Conservation (phyloP, 2,797 vertebrate genomes). For the Scolopax rusticola region DNA sequence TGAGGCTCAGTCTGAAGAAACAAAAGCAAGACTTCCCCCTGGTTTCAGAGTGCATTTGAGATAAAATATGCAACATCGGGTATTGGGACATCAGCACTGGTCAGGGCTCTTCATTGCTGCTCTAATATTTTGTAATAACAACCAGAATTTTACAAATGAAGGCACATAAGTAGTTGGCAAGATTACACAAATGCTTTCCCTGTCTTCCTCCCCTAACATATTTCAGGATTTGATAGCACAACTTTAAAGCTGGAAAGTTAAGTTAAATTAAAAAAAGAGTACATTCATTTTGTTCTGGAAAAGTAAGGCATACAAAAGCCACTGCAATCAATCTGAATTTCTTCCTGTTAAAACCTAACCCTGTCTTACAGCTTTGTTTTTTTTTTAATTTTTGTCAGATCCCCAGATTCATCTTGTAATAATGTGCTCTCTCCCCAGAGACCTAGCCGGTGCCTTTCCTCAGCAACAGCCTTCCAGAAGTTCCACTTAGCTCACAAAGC, state of each 20-base stretch:
- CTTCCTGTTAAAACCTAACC: constrained; percentile 26
- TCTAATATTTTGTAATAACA: background rate
- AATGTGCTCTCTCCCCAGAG: constrained; percentile 35
- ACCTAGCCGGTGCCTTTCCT: constrained; percentile 26
- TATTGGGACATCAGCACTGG: background rate
- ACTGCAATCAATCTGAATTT: constrained; percentile 14
- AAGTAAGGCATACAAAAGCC: background rate
- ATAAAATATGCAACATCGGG: background rate
- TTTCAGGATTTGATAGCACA: background rate
- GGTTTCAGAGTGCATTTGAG: background rate
- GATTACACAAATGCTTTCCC: background rate
- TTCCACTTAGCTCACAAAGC: constrained; percentile 61
- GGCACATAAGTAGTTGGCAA: background rate
- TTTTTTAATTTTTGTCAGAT: constrained; percentile 48
- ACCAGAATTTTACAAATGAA: background rate
- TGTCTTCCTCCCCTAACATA: background rate
- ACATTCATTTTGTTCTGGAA: background rate
- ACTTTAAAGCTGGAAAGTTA: background rate
- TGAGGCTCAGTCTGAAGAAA: background rate
- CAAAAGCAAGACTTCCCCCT: background rate
- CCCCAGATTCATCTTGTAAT: constrained; percentile 42
- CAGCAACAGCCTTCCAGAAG: constrained; percentile 59
- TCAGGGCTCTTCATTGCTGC: background rate
- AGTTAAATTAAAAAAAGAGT: background rate
- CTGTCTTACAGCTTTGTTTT: constrained; percentile 42